Percentiles rank a stretch among this genome's conserved stretches.
These are phyloP conservation scores for Gymnodraco acuticeps DNA, from an alignment of 2,797 vertebrate species.

Conservation along the genomic window DNA sequence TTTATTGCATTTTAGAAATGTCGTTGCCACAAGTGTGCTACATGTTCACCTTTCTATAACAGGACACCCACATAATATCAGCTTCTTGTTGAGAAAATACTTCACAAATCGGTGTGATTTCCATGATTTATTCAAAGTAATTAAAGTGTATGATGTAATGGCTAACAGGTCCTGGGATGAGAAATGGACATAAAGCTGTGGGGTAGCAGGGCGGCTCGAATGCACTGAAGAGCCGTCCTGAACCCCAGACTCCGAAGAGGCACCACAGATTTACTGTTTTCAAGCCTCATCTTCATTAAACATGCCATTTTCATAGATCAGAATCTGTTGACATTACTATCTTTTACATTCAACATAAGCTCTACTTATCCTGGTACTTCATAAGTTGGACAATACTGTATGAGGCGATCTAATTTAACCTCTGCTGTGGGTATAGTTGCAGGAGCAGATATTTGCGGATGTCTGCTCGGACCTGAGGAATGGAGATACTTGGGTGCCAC, in stretches of 20 bases:
- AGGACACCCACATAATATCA: background rate
- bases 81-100: constrained; percentile 2
- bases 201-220: constrained; percentile 85
- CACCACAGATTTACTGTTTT: constrained; percentile 90
- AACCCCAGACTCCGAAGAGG: constrained; percentile 84
- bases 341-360: constrained; percentile 9
- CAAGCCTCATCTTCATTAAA: constrained; percentile 89
- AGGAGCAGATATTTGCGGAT: constrained; percentile 80
- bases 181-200: constrained; percentile 77
- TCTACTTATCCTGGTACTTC: background rate
- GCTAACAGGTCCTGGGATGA: constrained; percentile 58
- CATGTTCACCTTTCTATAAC: background rate
- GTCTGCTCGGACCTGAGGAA: constrained; percentile 83
- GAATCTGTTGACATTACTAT: constrained; percentile 48
- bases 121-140: constrained; percentile 78
- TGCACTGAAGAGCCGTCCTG: constrained; percentile 91
- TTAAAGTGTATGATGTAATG: constrained; percentile 44
- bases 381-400: background rate
- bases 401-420: constrained; percentile 38
- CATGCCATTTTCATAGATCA: constrained; percentile 70
- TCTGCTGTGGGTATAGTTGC: constrained; percentile 25
- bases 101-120: constrained; percentile 25
- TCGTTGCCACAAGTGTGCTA: background rate
- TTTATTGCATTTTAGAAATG: constrained; percentile 5
- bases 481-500: constrained; percentile 87